A percentile compares a stretch with the other conserved stretches of the same genome.
phyloP scores from a whole-genome alignment of 2,113 vertebrate genomes.

The Garra rufa region DNA sequence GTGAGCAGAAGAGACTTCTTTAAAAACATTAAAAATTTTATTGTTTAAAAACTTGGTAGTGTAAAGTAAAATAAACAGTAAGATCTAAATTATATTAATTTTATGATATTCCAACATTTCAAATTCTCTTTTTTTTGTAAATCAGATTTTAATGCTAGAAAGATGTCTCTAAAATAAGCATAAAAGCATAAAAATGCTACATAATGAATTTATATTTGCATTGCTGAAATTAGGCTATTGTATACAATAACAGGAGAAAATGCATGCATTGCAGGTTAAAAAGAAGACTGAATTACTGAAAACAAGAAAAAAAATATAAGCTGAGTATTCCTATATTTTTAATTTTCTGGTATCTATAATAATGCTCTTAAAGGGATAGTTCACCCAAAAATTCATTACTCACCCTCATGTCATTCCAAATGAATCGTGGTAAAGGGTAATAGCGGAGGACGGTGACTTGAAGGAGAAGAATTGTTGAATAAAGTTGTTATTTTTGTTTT shows the following conservation, averaged over 20 bases:
- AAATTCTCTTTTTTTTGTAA: background rate
- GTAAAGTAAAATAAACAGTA: background rate
- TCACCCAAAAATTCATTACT: too few species aligned
- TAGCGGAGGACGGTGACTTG: too few species aligned
- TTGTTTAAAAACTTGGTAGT: too few species aligned
- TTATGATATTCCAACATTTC: too few species aligned
- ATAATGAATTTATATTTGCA: background rate
- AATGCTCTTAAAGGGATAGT: background rate
- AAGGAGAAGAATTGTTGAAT: too few species aligned
- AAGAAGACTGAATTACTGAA: background rate
- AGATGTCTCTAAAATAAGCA: background rate
- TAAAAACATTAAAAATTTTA: too few species aligned
- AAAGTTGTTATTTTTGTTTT: too few species aligned
- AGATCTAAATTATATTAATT: background rate
- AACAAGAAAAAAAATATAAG: background rate
- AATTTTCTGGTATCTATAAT: background rate
- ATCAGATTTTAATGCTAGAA: background rate
- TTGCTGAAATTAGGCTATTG: background rate
- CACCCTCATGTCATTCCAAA: too few species aligned
- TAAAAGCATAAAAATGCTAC: background rate
- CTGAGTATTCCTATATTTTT: background rate
- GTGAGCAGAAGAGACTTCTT: too few species aligned
- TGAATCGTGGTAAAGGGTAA: too few species aligned
- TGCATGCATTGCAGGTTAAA: background rate
- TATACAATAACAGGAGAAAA: background rate